A percentile compares a stretch with the other conserved stretches of the same genome.
Conservation (phyloP, 2,888 invertebrate species). For the Tachina fera region DNA sequence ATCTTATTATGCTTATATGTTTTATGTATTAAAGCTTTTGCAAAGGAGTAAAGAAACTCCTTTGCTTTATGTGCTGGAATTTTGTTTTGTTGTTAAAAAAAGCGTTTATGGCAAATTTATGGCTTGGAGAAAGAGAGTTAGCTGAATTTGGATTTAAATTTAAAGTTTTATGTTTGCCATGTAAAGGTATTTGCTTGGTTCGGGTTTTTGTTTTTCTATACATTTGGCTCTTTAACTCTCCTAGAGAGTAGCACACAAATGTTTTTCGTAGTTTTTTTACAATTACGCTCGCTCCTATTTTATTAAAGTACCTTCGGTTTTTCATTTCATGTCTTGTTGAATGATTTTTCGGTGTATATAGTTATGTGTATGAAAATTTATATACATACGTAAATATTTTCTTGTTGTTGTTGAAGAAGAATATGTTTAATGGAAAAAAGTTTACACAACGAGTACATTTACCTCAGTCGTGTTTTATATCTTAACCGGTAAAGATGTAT, state of each 20-base stretch:
- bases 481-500: constrained; percentile 81
- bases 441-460: constrained; percentile 78
- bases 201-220: background rate
- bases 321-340: constrained; percentile 40
- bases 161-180: background rate
- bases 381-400: constrained; percentile 70
- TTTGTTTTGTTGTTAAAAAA: background rate
- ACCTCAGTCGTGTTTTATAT: constrained; percentile 83
- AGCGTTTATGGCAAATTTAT: background rate
- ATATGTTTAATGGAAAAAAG: constrained; percentile 52
- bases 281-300: constrained; percentile 48
- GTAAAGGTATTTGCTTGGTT: background rate
- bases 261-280: background rate
- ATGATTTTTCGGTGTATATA: constrained; percentile 43
- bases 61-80: background rate
- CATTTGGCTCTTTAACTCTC: background rate
- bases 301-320: constrained; percentile 29
- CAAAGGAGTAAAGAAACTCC: background rate
- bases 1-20: too few relatives aligned
- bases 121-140: background rate
- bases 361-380: constrained; percentile 10
- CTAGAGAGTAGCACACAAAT: constrained; percentile 6
- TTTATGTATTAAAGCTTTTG: too few relatives aligned
- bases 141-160: constrained; percentile 34
- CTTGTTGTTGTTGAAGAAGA: constrained; percentile 51